Base-by-base conservation (phyloP, 1,140 invertebrate genomes). In the Bursaphelenchus mucronatus region DNA sequence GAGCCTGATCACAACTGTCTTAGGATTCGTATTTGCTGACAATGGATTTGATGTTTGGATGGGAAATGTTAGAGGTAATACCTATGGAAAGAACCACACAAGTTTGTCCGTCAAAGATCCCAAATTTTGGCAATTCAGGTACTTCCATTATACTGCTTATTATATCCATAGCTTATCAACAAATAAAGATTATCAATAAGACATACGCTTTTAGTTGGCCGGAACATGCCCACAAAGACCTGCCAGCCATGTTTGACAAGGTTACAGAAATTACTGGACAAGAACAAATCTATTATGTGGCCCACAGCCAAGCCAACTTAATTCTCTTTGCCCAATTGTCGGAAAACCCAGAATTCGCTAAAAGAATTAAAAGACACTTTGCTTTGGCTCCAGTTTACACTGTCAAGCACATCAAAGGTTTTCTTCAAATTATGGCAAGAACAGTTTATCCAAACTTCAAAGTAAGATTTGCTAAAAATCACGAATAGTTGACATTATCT, bases 271-370 rank as follows among this genome's bases (percentile, higher is more conserved):
- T 49, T 6, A 49, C 47, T 6, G 47, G 47, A 1, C 47, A 49
- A 49, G 19, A 49, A 6, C 13, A 49, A 49, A 19, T 49, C 19
- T 49, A 19, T n/a, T 49, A 49, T 49, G 13, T 49, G 47, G 47
- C 1, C 13, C 47, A 49, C 47, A n/a, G 13, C 13, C 47, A 49
- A 19, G 47, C 83, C 54, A 84, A 82, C 5, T 63, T 80, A 30
- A 81, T 82, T 3, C 78, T 72, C 41, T 85, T 85, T 69, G 75
- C 76, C 5, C 70, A 73, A 15, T 71, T 84, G 11, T 70, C 77
- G 1, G 30, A 8, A 10, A 50, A 71, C 7, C 66, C 54, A 43
- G 43, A 44, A 11, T 58, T 68, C 15, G 30, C 30, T 3, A 43
- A 58, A 15, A 61, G 49, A 44, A 41, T 65, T 10, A 64, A 30